Evolutionary conservation across 2,113 vertebrate species (phyloP), one percentile per base, ranked within the genome.

Genomic region (Phyllostomus hastatus): DNA sequence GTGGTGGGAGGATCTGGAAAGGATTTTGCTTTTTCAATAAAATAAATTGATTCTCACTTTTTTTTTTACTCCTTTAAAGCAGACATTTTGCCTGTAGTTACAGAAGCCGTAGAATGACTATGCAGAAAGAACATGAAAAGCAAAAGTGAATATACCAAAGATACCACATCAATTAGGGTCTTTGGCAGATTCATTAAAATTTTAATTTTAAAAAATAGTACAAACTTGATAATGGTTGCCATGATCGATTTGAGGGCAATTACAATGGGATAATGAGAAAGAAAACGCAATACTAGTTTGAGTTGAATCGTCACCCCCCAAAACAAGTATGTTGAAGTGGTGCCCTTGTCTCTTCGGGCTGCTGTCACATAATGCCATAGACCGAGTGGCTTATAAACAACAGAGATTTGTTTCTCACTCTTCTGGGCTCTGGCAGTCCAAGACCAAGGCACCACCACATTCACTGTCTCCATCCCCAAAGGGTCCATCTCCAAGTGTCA

Each of bases 1-100:
- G 24, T 33, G 11, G 0, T 41, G n/a, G 19, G 1, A 6, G 5
- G 0, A 5, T 33, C 10, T 85, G 11, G 20, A 20, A 24, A 83
- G 28, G 43, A 52, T 41, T 94, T 91, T n/a, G 7, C 28, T 59
- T 85, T 91, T 5, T 26, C 31, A 4, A 17, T 38, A 38, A 76
- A 72, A 67, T 2, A 70, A 64, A 61, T 11, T 31, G 24, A 48
- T 50, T 52, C 17, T 75, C 2, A 33, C 1, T 43, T 41, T 64
- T 43, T 41, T 64, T 57, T 57, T 57, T 2, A 57, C 10, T 80
- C 84, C 22, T 43, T 85, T 76, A 69, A 72, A 75, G 28, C 26
- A 54, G 11, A 69, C 10, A 48, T 59, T 82, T n/a, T 67, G 15
- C 14, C 26, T 64, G 5, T 11, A 46, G 10, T n/a, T 91, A 57